Evolutionary conservation across 2,113 vertebrate genomes (phyloP).

Genomic region (Sterrhoptilus dennistouni): DNA sequence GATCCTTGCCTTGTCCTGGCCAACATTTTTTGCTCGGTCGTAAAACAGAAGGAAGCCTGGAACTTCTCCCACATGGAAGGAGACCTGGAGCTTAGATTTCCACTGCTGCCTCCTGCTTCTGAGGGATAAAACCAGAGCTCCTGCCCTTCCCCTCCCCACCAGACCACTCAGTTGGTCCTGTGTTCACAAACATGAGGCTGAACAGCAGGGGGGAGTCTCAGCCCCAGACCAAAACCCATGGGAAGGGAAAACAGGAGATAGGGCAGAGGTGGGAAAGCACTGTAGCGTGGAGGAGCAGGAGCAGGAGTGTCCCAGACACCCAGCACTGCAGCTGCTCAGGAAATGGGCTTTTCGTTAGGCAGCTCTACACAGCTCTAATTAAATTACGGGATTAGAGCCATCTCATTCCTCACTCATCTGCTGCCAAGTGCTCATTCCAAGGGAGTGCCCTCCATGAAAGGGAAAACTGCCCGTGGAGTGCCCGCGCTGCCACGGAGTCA

Average conservation of each 20-base stretch:
- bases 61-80: background rate
- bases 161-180: background rate
- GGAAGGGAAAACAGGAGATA: background rate
- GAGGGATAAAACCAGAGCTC: background rate
- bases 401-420: conserved; percentile 39
- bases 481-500: background rate
- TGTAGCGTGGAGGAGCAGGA: background rate
- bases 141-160: background rate
- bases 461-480: background rate
- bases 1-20: background rate
- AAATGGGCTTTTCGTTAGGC: background rate
- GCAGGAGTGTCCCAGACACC: background rate
- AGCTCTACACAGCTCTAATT: conserved; percentile 24
- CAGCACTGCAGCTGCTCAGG: background rate
- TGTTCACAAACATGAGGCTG: background rate
- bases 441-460: conserved; percentile 46
- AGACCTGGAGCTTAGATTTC: background rate
- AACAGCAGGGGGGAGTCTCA: background rate
- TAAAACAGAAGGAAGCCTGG: background rate
- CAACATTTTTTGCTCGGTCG: fast-evolving
- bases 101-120: background rate
- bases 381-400: conserved; percentile 61
- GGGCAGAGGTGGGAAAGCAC: background rate
- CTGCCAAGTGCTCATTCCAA: conserved; percentile 44
- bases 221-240: background rate